These are phyloP conservation scores for Chymomyza caudatula DNA, from an alignment of 2,888 invertebrate species.

Conservation along the genomic window DNA sequence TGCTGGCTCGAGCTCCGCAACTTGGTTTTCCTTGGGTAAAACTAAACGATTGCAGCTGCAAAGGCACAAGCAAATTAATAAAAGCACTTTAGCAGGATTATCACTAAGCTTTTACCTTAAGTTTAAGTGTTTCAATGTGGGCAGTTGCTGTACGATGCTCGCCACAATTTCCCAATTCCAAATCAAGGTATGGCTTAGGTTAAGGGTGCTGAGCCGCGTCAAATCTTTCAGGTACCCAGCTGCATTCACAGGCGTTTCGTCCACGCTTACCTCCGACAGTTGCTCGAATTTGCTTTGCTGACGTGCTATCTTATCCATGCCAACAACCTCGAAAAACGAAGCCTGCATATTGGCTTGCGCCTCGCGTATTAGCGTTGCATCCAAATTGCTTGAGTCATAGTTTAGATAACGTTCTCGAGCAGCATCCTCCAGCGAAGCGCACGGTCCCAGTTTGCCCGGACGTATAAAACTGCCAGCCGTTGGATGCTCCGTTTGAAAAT, in stretches of 20 bases:
- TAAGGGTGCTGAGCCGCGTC: conserved; percentile 68
- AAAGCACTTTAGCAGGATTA: too few relatives aligned
- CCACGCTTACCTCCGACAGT: conserved; percentile 73
- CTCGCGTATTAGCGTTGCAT: conserved; percentile 81
- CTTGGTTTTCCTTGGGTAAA: conserved; percentile 81
- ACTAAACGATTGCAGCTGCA: conserved; percentile 87
- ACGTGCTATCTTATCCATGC: conserved; percentile 89
- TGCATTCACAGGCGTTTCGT: conserved; percentile 80
- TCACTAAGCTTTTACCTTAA: conserved; percentile 75
- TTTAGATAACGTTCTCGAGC: conserved; percentile 83
- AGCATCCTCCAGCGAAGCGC: conserved; percentile 86
- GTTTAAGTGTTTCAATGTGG: conserved; percentile 72
- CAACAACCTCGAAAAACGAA: conserved; percentile 91
- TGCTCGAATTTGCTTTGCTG: conserved; percentile 79
- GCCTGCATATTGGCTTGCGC: conserved; percentile 87
- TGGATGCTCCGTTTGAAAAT: conserved; percentile 88
- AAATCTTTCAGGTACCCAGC: conserved; percentile 83
- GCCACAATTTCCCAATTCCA: conserved; percentile 78
- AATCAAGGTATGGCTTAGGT: conserved; percentile 75
- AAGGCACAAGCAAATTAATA: neutral
- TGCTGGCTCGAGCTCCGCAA: conserved; percentile 75
- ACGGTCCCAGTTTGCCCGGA: conserved; percentile 87
- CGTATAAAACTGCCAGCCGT: conserved; percentile 94
- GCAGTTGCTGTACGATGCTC: conserved; percentile 75
- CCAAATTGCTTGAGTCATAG: conserved; percentile 78